Percentiles rank a stretch among this genome's conserved stretches.
Conservation (phyloP, 1,140 invertebrate species). For the Cephus cinctus region DNA sequence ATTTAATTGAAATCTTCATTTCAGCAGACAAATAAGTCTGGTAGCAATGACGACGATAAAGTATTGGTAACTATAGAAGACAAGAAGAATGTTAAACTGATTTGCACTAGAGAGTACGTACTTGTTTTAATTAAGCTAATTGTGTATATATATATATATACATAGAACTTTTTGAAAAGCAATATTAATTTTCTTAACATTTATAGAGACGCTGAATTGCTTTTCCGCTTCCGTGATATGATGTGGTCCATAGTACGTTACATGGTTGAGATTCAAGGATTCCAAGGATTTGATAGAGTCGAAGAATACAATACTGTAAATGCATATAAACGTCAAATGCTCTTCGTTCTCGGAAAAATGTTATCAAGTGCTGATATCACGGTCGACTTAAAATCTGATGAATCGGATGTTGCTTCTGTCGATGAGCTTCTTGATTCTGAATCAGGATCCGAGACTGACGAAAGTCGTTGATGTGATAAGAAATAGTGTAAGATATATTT, state of each 20-base stretch:
- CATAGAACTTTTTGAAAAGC: slow-evolving; percentile 12
- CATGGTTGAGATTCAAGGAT: slow-evolving; percentile 51
- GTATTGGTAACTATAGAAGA: slow-evolving; percentile 40
- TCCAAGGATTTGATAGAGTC: background rate
- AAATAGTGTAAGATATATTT: too few relatives aligned
- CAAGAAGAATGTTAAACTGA: slow-evolving; percentile 40
- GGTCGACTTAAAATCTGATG: background rate
- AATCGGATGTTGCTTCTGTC: background rate
- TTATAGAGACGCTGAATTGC: slow-evolving; percentile 48
- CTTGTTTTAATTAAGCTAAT: slow-evolving; percentile 8
- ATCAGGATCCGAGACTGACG: too few relatives aligned
- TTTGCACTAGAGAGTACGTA: slow-evolving; percentile 49
- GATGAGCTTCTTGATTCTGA: too few relatives aligned
- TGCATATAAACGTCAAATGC: slow-evolving; percentile 25
- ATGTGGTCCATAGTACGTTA: slow-evolving; percentile 58
- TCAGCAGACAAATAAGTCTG: slow-evolving; percentile 14
- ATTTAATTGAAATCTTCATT: slow-evolving; percentile 16
- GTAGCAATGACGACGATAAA: slow-evolving; percentile 24
- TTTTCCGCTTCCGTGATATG: slow-evolving; percentile 53
- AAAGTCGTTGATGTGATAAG: too few relatives aligned
- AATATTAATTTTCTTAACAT: slow-evolving; percentile 19
- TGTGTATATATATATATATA: slow-evolving; percentile 7
- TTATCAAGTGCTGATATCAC: slow-evolving; percentile 6
- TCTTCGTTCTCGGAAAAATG: slow-evolving; percentile 24
- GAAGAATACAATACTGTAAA: slow-evolving; percentile 14